Evolutionary conservation across 2,113 vertebrate species (phyloP).

Genomic region (Stictonetta naevosa): DNA sequence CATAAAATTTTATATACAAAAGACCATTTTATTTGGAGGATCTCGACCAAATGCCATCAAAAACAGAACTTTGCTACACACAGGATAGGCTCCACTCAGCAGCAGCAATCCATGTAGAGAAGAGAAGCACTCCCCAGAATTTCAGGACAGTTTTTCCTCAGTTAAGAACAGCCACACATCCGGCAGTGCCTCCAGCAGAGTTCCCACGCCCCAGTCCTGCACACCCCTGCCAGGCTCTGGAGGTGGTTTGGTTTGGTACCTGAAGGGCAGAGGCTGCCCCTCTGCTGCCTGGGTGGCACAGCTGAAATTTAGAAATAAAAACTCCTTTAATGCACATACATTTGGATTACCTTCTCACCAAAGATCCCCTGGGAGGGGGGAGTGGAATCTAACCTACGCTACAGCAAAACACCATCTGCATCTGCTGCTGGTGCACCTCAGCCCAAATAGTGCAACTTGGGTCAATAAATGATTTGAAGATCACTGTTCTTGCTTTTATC

Average conservation of each 20-base stretch:
- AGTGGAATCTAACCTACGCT: background rate
- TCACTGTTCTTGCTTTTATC: background rate
- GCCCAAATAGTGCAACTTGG: background rate
- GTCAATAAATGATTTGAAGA: background rate
- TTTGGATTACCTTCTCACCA: background rate
- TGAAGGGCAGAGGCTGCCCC: background rate
- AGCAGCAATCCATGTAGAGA: background rate
- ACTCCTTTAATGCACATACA: background rate
- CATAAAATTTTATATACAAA: background rate
- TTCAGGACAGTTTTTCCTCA: background rate
- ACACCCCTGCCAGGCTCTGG: background rate
- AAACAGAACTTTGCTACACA: background rate
- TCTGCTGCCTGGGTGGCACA: background rate
- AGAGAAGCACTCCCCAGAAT: background rate
- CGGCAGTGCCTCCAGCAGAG: background rate
- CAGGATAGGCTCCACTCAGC: background rate
- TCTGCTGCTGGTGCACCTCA: background rate
- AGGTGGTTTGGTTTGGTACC: background rate
- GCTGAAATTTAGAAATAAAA: background rate
- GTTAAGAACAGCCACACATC: background rate
- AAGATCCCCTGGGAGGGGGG: rapidly evolving
- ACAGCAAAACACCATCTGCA: background rate
- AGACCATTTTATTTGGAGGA: background rate
- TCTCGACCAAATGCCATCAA: background rate
- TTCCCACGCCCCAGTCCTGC: background rate